phyloP scores from a whole-genome alignment of 2,797 vertebrate species.

The Iguana delicatissima region DNA sequence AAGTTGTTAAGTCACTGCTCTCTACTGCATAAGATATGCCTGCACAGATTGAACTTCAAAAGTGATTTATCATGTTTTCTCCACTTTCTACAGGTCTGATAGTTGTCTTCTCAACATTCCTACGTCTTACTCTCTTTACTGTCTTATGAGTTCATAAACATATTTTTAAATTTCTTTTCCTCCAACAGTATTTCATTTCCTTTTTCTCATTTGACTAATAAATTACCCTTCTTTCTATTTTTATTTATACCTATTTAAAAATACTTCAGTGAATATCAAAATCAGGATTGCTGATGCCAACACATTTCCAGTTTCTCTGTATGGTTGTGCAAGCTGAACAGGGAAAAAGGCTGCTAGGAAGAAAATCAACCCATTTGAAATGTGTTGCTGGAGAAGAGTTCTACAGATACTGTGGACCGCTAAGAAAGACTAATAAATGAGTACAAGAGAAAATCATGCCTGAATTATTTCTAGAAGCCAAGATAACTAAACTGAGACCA shows the following conservation, averaged over 20 bases:
- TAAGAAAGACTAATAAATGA: no score
- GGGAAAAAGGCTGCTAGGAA: no score
- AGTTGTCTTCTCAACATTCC: background rate
- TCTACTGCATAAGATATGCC: fast-evolving
- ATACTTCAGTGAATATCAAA: no score
- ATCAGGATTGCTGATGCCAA: no score
- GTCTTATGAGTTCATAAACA: conserved; percentile 21
- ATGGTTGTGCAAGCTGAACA: no score
- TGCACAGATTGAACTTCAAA: conserved; percentile 47
- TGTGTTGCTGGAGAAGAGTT: no score
- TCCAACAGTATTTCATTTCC: background rate
- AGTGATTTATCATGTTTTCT: background rate
- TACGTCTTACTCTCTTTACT: background rate
- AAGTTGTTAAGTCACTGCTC: conserved; percentile 1
- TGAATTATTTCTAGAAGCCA: no score
- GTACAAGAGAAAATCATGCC: no score
- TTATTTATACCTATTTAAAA: background rate
- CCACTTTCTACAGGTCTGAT: background rate
- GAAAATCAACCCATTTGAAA: no score
- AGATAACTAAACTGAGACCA: no score
- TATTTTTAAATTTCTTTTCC: background rate
- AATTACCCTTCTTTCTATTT: conserved; percentile 14
- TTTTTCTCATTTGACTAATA: background rate
- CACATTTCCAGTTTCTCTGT: no score
- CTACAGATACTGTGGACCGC: no score